Evolutionary conservation across 2,888 invertebrate genomes (phyloP).

Genomic region (Noctua janthina): DNA sequence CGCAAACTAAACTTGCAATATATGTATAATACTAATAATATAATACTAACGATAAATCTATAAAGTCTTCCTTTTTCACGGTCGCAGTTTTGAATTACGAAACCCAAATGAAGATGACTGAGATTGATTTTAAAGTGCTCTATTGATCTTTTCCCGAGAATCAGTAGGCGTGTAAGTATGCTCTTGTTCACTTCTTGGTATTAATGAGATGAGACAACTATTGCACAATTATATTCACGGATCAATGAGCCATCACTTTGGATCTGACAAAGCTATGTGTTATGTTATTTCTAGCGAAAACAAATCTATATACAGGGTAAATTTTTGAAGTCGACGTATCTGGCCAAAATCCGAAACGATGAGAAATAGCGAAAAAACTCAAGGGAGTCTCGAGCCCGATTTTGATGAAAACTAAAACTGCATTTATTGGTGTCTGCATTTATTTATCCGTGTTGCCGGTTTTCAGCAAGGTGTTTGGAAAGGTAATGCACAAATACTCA

Average conservation of each 20-base stretch:
- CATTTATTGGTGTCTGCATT: too few species aligned
- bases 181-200: conserved; percentile 34
- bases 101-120: neutral
- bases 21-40: neutral
- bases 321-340: too few species aligned
- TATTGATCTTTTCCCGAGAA: conserved; percentile 34
- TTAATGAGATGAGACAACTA: conserved; percentile 60
- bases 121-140: conserved; percentile 9
- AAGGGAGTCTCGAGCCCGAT: too few species aligned
- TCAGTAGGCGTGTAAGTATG: conserved; percentile 22
- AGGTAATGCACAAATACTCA: too few species aligned
- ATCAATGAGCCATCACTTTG: conserved; percentile 70
- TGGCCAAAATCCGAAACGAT: too few species aligned
- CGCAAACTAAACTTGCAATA: neutral
- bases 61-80: neutral
- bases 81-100: neutral
- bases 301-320: neutral
- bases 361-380: too few species aligned
- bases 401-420: too few species aligned
- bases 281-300: neutral
- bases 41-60: neutral
- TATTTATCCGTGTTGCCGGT: too few species aligned
- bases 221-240: conserved; percentile 60
- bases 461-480: too few species aligned
- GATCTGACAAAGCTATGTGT: conserved; percentile 30